These are phyloP conservation scores for Ophiothrix spiculata DNA, from an alignment of 35 echinoderm and acorn worm genomes.

Conservation along the genomic window DNA sequence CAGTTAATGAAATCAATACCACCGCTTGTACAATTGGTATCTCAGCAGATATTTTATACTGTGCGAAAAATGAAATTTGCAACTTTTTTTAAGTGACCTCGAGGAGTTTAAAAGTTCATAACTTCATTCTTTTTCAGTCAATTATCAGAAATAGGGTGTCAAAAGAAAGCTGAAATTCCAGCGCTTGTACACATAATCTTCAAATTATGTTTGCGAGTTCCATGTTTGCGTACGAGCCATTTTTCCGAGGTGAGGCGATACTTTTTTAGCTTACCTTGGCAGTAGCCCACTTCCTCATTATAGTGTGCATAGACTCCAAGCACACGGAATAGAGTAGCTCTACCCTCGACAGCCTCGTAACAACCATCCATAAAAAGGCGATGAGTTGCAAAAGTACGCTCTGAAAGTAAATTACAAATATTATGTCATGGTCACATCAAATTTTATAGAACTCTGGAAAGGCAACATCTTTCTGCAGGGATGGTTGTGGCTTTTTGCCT, in stretches of 20 bases:
- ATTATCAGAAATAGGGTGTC: too few species aligned
- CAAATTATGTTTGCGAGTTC: neutral
- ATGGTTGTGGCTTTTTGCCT: too few species aligned
- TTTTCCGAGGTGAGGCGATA: too few species aligned
- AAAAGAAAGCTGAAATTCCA: too few species aligned
- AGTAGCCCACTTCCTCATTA: conserved; percentile 94
- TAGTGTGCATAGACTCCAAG: conserved; percentile 79
- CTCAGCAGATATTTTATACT: neutral
- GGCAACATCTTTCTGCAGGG: neutral
- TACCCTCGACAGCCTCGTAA: conserved; percentile 68
- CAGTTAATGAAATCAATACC: too few species aligned
- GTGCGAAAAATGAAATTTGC: too few species aligned
- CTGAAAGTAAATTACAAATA: conserved; percentile 18
- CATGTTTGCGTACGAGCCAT: neutral
- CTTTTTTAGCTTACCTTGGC: conserved; percentile 65
- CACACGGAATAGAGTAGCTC: conserved; percentile 73
- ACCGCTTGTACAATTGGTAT: neutral
- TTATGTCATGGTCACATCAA: neutral
- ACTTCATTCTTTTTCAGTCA: too few species aligned
- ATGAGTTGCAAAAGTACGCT: conserved; percentile 86
- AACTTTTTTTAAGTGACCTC: too few species aligned
- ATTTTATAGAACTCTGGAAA: neutral
- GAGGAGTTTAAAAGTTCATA: too few species aligned
- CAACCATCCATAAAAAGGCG: conserved; percentile 58
- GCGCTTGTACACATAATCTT: too few species aligned